Evolutionary conservation across 53 echinoderm and acorn worm species (phyloP).

Genomic region (Henricia sp.): DNA sequence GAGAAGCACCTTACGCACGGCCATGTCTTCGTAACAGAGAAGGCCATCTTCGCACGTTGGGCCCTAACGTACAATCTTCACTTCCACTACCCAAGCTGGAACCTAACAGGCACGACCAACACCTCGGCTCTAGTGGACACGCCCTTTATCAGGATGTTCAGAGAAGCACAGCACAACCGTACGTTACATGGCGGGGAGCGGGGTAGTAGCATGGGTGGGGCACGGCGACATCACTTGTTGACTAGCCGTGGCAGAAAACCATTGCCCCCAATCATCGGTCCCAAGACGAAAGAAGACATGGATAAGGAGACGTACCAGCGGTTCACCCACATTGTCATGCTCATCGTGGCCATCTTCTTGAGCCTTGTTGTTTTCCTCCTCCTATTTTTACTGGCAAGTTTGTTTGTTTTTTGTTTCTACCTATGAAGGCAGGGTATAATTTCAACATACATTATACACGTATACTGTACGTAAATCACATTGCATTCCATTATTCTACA

Average conservation of each 20-base stretch:
- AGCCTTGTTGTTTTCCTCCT: constrained; percentile 93
- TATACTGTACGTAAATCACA: too few relatives aligned
- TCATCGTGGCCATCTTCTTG: constrained; percentile 94
- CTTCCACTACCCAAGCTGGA: constrained; percentile 94
- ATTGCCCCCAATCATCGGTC: constrained; percentile 73
- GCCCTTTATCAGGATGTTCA: constrained; percentile 89
- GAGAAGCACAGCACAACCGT: constrained; percentile 91
- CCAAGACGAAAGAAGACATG: constrained; percentile 86
- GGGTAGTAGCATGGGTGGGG: background rate
- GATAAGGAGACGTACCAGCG: constrained; percentile 97
- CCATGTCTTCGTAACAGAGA: constrained; percentile 96
- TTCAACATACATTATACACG: too few relatives aligned
- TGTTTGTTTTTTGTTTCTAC: constrained; percentile 97
- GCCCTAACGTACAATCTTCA: constrained; percentile 89
- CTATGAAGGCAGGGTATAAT: constrained; percentile 62
- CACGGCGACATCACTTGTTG: constrained; percentile 58
- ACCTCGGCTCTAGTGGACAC: constrained; percentile 84
- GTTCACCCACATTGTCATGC: constrained; percentile 94
- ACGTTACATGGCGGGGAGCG: constrained; percentile 32
- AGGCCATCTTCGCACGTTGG: constrained; percentile 97
- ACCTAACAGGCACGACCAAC: constrained; percentile 72
- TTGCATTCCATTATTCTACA: too few relatives aligned
- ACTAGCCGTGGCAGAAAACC: constrained; percentile 64
- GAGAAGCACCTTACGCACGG: constrained; percentile 88
- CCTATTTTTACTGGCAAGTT: constrained; percentile 96